Percentiles rank a stretch among this genome's conserved stretches.
Conservation (phyloP, 1,140 invertebrate species). For the Trypoxylus dichotomus region DNA sequence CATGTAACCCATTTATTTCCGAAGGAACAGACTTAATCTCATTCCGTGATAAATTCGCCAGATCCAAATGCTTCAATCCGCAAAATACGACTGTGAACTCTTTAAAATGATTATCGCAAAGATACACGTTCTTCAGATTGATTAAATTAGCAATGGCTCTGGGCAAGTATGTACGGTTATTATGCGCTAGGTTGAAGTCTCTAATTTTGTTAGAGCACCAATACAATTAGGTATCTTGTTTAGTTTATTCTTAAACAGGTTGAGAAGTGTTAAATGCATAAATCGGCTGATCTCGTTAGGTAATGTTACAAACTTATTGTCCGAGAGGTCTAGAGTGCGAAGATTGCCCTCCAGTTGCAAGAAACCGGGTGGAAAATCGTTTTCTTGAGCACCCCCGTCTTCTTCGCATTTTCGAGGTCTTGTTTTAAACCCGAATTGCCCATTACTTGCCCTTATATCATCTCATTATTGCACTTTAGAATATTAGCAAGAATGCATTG, state of each 20-base stretch:
- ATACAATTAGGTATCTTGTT: constrained; percentile 72
- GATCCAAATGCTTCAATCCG: constrained; percentile 81
- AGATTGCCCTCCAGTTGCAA: constrained; percentile 68
- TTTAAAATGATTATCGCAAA: constrained; percentile 78
- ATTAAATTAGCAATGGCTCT: constrained; percentile 66
- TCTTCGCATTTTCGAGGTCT: constrained; percentile 89
- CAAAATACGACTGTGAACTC: constrained; percentile 81
- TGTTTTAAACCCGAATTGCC: constrained; percentile 86
- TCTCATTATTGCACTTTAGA: constrained; percentile 8
- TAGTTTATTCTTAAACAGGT: constrained; percentile 73
- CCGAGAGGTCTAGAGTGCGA: constrained; percentile 87
- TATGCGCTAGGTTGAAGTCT: constrained; percentile 77
- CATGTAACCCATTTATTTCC: constrained; percentile 72
- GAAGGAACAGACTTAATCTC: constrained; percentile 79
- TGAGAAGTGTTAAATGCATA: constrained; percentile 79
- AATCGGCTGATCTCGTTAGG: constrained; percentile 81
- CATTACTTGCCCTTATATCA: constrained; percentile 59
- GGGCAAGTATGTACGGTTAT: constrained; percentile 70
- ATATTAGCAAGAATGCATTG: background rate
- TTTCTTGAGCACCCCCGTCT: constrained; percentile 86
- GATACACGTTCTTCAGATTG: constrained; percentile 74
- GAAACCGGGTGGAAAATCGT: constrained; percentile 65
- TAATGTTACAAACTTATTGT: constrained; percentile 81
- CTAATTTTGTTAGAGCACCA: constrained; percentile 79
- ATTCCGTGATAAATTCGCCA: constrained; percentile 90